Percentiles rank a stretch among this genome's conserved stretches.
Evolutionary conservation across 2,888 invertebrate genomes (phyloP).

Genomic region (Tenthredo mesomela): DNA sequence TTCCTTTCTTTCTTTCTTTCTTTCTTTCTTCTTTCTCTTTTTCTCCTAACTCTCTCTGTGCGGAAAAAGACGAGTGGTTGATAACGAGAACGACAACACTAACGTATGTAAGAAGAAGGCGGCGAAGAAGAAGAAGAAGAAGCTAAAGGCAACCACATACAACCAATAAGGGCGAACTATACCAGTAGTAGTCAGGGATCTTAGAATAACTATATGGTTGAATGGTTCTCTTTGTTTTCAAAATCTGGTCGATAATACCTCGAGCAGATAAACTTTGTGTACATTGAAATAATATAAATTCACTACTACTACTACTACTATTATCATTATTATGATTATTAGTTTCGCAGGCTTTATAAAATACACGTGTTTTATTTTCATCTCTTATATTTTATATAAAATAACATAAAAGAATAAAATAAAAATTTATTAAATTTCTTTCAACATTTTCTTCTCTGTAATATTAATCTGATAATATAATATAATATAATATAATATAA

Average conservation of each 20-base stretch:
- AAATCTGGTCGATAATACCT: neutral
- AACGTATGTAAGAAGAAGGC: no score
- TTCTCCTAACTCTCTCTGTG: neutral
- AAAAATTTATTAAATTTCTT: no score
- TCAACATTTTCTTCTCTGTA: no score
- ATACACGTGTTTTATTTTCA: neutral
- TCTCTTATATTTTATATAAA: neutral
- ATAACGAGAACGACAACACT: constrained; percentile 36
- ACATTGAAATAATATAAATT: neutral
- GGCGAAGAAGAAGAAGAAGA: neutral
- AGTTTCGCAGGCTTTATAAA: neutral
- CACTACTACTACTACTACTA: neutral
- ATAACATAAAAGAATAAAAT: no score
- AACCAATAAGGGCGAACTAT: constrained; percentile 43
- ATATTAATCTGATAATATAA: no score
- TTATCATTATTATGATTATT: neutral
- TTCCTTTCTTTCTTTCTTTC: neutral
- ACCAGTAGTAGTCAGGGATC: constrained; percentile 59
- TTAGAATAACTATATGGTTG: constrained; percentile 38
- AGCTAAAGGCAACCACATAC: constrained; percentile 19
- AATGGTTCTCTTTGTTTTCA: constrained; percentile 44
- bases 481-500: no score
- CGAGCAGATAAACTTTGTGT: neutral
- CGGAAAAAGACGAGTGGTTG: constrained; percentile 28
- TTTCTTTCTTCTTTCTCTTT: neutral